Evolutionary conservation across 2,113 vertebrate genomes (phyloP).

Genomic region (Acanthochromis polyacanthus): DNA sequence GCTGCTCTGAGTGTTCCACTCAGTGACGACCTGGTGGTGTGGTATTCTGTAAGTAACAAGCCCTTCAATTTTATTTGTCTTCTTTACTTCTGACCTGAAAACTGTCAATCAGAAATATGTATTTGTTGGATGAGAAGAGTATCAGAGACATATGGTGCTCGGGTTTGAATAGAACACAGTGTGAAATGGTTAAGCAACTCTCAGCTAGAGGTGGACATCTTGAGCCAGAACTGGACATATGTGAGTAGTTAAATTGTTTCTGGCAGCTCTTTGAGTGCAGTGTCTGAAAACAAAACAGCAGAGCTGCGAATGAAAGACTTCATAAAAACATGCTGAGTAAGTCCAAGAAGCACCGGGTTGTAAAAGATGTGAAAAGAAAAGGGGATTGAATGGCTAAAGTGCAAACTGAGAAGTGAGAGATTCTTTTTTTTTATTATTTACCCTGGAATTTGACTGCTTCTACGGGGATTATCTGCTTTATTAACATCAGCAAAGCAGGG

Average conservation of each 20-base stretch:
- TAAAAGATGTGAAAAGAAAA: slow-evolving; percentile 47
- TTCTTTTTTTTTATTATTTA: slow-evolving; percentile 3
- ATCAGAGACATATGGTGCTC: slow-evolving; percentile 31
- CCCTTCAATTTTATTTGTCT: neutral
- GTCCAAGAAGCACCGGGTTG: slow-evolving; percentile 30
- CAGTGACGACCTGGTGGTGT: neutral
- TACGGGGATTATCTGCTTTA: slow-evolving; percentile 20
- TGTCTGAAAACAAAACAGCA: slow-evolving; percentile 53
- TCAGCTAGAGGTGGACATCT: slow-evolving; percentile 46
- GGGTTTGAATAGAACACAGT: slow-evolving; percentile 17
- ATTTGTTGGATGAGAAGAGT: slow-evolving; percentile 2
- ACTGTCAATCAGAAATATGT: neutral
- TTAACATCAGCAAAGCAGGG: slow-evolving; percentile 14
- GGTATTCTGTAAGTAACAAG: neutral
- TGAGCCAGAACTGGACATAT: slow-evolving; percentile 50
- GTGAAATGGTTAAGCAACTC: slow-evolving; percentile 36
- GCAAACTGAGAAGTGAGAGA: slow-evolving; percentile 6
- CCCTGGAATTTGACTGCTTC: slow-evolving; percentile 5
- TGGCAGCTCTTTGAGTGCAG: slow-evolving; percentile 54
- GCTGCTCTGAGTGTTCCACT: neutral
- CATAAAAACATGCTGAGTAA: slow-evolving; percentile 46
- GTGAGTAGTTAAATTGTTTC: slow-evolving; percentile 59
- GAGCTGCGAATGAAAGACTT: slow-evolving; percentile 23
- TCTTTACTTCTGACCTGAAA: slow-evolving; percentile 7
- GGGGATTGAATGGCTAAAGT: slow-evolving; percentile 2